Evolutionary conservation across 2,113 vertebrate genomes (phyloP).

Genomic region (Tor tambroides): DNA sequence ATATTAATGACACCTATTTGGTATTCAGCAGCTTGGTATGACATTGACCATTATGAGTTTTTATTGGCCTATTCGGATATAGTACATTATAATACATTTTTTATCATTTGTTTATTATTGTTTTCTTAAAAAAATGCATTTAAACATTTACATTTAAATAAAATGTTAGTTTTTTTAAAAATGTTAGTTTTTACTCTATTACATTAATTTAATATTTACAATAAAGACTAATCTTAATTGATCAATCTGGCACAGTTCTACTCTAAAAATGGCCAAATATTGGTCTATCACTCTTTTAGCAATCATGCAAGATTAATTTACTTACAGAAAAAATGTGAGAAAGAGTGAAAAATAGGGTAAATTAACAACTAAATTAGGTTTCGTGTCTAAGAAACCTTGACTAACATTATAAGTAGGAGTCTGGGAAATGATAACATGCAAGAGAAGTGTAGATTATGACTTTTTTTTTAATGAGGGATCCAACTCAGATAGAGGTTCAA

Average conservation of each 20-base stretch:
- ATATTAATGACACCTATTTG: conserved; percentile 1
- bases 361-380: not conserved
- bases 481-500: not conserved
- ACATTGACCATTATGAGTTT: not conserved
- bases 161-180: not conserved
- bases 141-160: not conserved
- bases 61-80: not conserved
- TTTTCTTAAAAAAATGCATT: not conserved
- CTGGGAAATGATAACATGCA: not conserved
- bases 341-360: not conserved
- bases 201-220: not conserved
- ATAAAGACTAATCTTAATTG: not conserved
- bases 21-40: not conserved
- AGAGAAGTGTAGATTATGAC: not conserved
- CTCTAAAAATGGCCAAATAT: not conserved
- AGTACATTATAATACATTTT: no score
- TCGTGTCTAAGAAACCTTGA: not conserved
- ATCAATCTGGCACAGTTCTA: not conserved
- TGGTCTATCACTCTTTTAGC: not conserved
- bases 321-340: not conserved
- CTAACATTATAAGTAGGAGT: conserved; percentile 2
- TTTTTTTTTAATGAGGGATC: not conserved
- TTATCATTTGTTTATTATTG: not conserved
- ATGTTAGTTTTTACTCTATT: no score
- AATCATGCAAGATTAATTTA: not conserved